Evolutionary conservation across 2,113 vertebrate species (phyloP).

Genomic region (Semnornis frantzii): DNA sequence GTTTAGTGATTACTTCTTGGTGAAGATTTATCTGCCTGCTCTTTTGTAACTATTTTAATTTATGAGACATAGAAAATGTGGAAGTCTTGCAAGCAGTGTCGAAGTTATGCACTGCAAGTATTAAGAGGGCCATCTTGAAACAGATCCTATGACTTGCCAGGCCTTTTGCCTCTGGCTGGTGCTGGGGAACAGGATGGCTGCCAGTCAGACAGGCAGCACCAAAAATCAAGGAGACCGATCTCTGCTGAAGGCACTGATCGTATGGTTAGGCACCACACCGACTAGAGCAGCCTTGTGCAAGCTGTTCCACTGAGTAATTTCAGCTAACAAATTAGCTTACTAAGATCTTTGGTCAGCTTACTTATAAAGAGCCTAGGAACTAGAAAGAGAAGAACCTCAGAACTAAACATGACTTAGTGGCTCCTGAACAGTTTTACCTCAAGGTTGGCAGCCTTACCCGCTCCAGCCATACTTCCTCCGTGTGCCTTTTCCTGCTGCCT

Average conservation of each 20-base stretch:
- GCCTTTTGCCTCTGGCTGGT: neutral
- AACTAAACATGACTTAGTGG: neutral
- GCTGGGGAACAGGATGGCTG: neutral
- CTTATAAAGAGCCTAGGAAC: neutral
- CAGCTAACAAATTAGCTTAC: neutral
- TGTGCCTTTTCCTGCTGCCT: neutral
- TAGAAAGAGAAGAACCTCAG: neutral
- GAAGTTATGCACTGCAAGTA: neutral
- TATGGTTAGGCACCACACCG: rapidly evolving
- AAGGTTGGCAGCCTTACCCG: neutral
- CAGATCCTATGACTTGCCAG: neutral
- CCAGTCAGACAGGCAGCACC: neutral
- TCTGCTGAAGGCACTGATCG: neutral
- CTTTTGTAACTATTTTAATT: neutral
- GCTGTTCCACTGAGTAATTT: neutral
- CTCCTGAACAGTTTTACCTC: neutral
- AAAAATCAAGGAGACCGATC: neutral
- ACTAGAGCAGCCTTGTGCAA: neutral
- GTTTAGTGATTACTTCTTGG: neutral
- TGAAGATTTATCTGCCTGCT: neutral
- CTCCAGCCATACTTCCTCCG: neutral
- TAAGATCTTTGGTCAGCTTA: neutral
- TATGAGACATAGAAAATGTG: neutral
- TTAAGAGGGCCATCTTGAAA: neutral
- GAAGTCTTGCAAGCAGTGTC: neutral